Evolutionary conservation across 2,797 vertebrate genomes (phyloP), one percentile per base, ranked within the genome.

Genomic region (Pangasius larnaudii): DNA sequence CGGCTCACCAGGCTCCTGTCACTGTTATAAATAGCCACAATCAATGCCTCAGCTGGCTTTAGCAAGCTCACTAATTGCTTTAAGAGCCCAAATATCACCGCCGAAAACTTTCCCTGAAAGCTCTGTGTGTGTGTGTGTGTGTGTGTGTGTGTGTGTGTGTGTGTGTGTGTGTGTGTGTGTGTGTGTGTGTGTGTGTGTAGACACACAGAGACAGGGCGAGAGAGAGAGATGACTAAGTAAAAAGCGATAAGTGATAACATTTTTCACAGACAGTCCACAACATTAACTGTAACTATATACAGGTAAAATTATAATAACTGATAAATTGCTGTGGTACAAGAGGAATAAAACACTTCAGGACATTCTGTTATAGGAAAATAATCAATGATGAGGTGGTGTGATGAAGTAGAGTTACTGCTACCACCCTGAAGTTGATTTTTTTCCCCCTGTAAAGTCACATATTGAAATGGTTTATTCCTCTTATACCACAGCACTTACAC

Each of bases 1-100:
- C 89, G 91, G 86, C 92, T 86, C 94, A 92, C 93, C 92, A 92
- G 92, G 92, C 91, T 90, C 91, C 93, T 94, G 94, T 95, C 95
- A 95, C 89, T 84, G 93, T 95, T 94, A 95, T 94, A 95, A 95
- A 96, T 95, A 95, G 93, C 93, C 89, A 92, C 93, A 95, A 95
- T 95, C 94, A 95, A 93, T 94, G 93, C 86, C 94, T 94, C 94
- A 94, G 94, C 93, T 94, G 93, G 93, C 88, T 94, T 92, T 91
- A 92, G 92, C 93, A 91, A 91, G 91, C 90, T 90, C 89, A 88
- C 94, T 95, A 95, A 95, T 95, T 95, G 93, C 94, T 94, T 91
- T 91, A 94, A 94, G 93, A 92, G 91, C 91, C 93, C 92, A 93
- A 93, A 94, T 93, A 94, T 75, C 88, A 89, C 72, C 88, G 91